phyloP scores from a whole-genome alignment of 2,888 invertebrate species.

The Capitulum mitella region DNA sequence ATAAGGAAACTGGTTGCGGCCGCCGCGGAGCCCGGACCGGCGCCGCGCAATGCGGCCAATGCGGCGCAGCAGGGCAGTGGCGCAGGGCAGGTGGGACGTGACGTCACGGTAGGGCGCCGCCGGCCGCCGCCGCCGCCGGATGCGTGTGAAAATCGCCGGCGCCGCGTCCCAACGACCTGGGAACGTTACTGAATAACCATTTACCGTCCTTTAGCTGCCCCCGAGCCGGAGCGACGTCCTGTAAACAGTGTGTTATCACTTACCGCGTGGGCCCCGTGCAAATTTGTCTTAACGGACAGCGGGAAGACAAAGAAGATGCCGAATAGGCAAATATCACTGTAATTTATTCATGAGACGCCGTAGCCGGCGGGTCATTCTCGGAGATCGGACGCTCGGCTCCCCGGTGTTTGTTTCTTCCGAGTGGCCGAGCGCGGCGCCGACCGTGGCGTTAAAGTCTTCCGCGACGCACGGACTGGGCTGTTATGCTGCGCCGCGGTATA shows the following conservation, averaged over 20 bases:
- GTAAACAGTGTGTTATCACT: neutral
- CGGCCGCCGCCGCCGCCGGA: neutral
- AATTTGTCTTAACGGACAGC: conserved; percentile 16
- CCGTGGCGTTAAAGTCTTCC: neutral
- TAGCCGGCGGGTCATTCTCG: neutral
- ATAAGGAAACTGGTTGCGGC: neutral
- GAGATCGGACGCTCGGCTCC: neutral
- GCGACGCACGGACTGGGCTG: neutral
- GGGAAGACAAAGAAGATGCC: neutral
- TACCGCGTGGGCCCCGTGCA: neutral
- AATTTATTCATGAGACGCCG: neutral
- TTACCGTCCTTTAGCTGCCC: neutral
- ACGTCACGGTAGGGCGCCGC: no score
- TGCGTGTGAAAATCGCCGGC: neutral
- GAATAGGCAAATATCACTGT: conserved; percentile 17
- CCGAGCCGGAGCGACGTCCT: neutral
- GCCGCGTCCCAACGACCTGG: neutral
- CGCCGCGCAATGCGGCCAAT: neutral
- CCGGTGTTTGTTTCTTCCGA: neutral
- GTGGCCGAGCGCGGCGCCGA: neutral
- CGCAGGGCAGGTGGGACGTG: no score
- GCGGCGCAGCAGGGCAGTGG: neutral
- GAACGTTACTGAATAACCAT: neutral
- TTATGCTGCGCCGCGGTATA: neutral
- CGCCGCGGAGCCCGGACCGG: neutral